Evolutionary conservation across 2,797 vertebrate species (phyloP).

Genomic region (Tiaroga cobitis): DNA sequence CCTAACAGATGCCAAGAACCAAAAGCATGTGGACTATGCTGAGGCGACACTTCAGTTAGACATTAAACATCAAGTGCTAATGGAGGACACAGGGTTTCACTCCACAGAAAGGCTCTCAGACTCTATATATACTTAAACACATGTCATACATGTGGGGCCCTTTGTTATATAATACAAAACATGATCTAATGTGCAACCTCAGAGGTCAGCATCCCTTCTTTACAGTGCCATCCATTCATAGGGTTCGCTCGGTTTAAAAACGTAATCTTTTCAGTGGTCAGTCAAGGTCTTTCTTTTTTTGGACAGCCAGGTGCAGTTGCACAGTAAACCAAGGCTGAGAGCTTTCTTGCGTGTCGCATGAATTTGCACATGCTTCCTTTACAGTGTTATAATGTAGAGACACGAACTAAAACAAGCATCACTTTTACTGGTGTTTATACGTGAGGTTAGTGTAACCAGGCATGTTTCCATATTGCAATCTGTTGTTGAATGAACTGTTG

Average conservation of each 20-base stretch:
- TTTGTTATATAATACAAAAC: not conserved
- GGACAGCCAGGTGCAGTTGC: slow-evolving; percentile 17
- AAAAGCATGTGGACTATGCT: slow-evolving; percentile 29
- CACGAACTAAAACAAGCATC: not conserved
- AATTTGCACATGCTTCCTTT: no score
- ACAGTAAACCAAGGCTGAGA: not conserved
- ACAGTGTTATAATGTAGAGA: no score
- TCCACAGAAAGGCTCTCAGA: not conserved
- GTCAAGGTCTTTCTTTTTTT: not conserved
- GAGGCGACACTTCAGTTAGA: slow-evolving; percentile 41
- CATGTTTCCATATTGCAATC: slow-evolving; percentile 31
- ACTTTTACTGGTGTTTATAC: not conserved
- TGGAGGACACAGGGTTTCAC: not conserved
- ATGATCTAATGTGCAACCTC: not conserved
- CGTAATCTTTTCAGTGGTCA: slow-evolving; percentile 3
- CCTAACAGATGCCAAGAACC: slow-evolving; percentile 24
- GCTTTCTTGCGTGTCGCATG: not conserved
- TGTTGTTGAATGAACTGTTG: slow-evolving; percentile 35
- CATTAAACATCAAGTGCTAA: slow-evolving; percentile 38
- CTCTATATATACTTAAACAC: not conserved
- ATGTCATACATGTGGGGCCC: not conserved
- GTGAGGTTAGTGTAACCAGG: no score
- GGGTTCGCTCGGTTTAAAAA: slow-evolving; percentile 23
- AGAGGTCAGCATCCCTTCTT: not conserved
- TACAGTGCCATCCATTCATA: slow-evolving; percentile 10